Evolutionary conservation across 2,113 vertebrate species (phyloP).

Genomic region (Okapia johnstoni): DNA sequence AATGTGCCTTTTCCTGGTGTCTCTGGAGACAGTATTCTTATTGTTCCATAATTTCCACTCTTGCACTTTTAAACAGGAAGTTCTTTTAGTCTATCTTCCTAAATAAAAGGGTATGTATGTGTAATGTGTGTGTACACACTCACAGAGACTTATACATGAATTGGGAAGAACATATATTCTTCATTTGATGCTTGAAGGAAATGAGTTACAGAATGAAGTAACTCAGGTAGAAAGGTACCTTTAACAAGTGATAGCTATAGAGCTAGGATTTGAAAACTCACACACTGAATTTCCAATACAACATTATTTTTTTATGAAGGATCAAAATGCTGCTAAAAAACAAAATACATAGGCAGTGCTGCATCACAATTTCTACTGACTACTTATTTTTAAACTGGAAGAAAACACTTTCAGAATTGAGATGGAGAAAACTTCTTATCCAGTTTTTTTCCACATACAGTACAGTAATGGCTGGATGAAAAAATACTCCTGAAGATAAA

Average conservation of each 20-base stretch:
- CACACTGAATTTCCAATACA: neutral
- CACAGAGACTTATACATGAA: neutral
- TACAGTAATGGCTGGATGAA: neutral
- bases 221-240: neutral
- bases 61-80: neutral
- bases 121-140: neutral
- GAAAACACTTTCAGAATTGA: neutral
- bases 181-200: constrained; percentile 21
- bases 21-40: neutral
- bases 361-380: neutral
- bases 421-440: neutral
- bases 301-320: neutral
- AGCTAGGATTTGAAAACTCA: neutral
- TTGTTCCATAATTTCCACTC: neutral
- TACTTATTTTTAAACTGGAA: constrained; percentile 24
- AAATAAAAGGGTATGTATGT: neutral
- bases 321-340: neutral
- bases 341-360: neutral
- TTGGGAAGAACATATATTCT: neutral
- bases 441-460: neutral
- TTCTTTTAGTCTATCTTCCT: neutral
- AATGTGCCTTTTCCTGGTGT: neutral
- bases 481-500: constrained; percentile 17
- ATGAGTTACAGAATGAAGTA: neutral
- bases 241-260: neutral